Evolutionary conservation across 2,888 invertebrate genomes (phyloP).

Genomic region (Ochlodes sylvanus): DNA sequence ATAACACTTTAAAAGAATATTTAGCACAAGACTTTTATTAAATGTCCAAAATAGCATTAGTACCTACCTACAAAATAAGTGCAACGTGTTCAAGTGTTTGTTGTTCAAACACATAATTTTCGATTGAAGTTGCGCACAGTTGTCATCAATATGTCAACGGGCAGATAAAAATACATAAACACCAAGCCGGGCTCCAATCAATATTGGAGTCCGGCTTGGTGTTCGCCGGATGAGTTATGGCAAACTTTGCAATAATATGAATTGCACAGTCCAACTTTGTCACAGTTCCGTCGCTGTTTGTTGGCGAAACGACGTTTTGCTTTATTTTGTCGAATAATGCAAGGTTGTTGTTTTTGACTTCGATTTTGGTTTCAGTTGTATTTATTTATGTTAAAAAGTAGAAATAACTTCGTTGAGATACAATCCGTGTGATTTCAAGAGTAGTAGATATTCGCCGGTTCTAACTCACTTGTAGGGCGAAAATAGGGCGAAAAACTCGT

Average conservation of each 20-base stretch:
- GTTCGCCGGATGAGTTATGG: conserved; percentile 30
- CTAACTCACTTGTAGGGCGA: too few relatives aligned
- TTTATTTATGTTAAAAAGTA: neutral
- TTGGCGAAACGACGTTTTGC: conserved; percentile 9
- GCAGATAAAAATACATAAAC: conserved; percentile 26
- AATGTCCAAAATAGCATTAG: too few relatives aligned
- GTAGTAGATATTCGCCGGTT: too few relatives aligned
- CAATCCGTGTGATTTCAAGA: too few relatives aligned
- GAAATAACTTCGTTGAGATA: neutral
- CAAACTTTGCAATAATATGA: conserved; percentile 34
- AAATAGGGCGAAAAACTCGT: too few relatives aligned
- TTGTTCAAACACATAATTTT: conserved; percentile 24
- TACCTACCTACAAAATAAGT: too few relatives aligned
- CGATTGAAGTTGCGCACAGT: conserved; percentile 2
- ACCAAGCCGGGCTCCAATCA: too few relatives aligned
- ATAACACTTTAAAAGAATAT: too few relatives aligned
- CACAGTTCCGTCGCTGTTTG: conserved; percentile 17
- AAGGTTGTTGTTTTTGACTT: conserved; percentile 2
- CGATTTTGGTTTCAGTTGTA: neutral
- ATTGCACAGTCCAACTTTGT: conserved; percentile 31
- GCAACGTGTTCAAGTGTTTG: too few relatives aligned
- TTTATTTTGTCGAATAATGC: conserved; percentile 9
- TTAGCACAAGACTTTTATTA: too few relatives aligned
- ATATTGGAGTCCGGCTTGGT: conserved; percentile 15
- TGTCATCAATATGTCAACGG: conserved; percentile 26